These are phyloP conservation scores for Tolmerus cingulatus DNA, from an alignment of 2,888 invertebrate species.

Conservation along the genomic window DNA sequence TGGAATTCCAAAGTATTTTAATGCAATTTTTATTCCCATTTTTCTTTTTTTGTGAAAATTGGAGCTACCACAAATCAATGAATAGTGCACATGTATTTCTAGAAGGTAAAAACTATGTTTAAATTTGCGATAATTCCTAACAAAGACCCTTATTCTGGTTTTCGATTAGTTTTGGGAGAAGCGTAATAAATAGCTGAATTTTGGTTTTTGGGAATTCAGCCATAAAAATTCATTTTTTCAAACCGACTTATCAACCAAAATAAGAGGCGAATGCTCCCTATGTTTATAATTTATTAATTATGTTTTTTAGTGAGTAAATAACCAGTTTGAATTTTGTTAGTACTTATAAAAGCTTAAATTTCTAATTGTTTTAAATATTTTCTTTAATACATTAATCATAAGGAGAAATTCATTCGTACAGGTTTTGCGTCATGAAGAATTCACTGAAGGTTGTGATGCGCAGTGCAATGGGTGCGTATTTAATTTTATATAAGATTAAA, in stretches of 20 bases:
- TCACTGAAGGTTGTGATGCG: constrained; percentile 95
- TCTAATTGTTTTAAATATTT: too few relatives aligned
- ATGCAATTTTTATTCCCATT: neutral
- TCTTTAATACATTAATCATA: neutral
- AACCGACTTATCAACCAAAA: neutral
- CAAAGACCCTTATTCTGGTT: neutral
- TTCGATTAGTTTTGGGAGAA: neutral
- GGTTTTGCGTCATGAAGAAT: constrained; percentile 97
- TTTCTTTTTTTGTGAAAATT: neutral
- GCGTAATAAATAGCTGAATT: neutral
- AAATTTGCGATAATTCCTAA: neutral
- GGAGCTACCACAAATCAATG: neutral
- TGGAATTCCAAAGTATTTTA: neutral
- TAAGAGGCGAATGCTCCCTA: neutral
- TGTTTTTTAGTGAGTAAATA: too few relatives aligned
- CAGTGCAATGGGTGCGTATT: constrained; percentile 89
- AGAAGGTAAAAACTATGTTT: neutral
- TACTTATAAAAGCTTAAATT: too few relatives aligned
- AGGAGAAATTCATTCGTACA: constrained; percentile 55
- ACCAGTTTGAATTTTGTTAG: neutral
- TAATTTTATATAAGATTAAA: neutral
- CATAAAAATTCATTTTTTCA: neutral
- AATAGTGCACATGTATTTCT: neutral
- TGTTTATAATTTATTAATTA: neutral
- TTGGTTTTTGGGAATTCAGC: neutral